A percentile compares a stretch with the other conserved stretches of the same genome.
phyloP scores from a whole-genome alignment of 2,113 vertebrate species.

The Peromyscus californicus region DNA sequence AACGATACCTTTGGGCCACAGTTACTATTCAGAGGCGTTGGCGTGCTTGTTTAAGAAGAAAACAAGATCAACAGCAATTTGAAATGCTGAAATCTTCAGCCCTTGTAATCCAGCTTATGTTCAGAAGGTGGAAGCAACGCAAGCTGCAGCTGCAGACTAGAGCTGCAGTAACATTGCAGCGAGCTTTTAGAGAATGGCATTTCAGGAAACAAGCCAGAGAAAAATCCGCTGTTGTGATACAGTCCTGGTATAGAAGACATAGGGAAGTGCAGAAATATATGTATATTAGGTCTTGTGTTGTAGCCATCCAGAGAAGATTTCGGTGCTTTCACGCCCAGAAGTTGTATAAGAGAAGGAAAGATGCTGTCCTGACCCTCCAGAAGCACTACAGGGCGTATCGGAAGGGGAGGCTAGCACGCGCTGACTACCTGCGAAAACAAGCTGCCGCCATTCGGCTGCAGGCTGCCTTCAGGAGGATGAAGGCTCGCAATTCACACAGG shows the following conservation, averaged over 20 bases:
- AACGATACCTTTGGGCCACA: slow-evolving; percentile 84
- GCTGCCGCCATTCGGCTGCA: slow-evolving; percentile 83
- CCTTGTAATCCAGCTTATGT: slow-evolving; percentile 89
- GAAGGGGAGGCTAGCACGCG: slow-evolving; percentile 67
- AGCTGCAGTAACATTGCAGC: slow-evolving; percentile 89
- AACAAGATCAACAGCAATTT: slow-evolving; percentile 84
- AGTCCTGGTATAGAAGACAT: slow-evolving; percentile 92
- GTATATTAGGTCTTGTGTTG: slow-evolving; percentile 60
- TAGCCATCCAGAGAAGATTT: slow-evolving; percentile 87
- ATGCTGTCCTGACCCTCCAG: slow-evolving; percentile 83
- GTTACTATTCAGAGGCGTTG: slow-evolving; percentile 89
- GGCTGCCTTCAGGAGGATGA: slow-evolving; percentile 84
- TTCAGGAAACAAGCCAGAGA: slow-evolving; percentile 75
- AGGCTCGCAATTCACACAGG: slow-evolving; percentile 61
- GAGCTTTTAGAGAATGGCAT: slow-evolving; percentile 89
- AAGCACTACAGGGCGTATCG: slow-evolving; percentile 82
- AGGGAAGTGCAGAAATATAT: slow-evolving; percentile 80
- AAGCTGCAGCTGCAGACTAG: slow-evolving; percentile 82
- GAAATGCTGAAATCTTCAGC: slow-evolving; percentile 83
- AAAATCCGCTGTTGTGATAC: slow-evolving; percentile 90
- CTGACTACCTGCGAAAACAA: slow-evolving; percentile 79
- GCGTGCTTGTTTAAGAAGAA: slow-evolving; percentile 84
- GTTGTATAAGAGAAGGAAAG: slow-evolving; percentile 74
- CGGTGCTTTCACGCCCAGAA: slow-evolving; percentile 79
- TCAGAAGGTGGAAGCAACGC: slow-evolving; percentile 89